phyloP scores from a whole-genome alignment of 2,888 invertebrate species.

The Branchinecta sandiegonensis region DNA sequence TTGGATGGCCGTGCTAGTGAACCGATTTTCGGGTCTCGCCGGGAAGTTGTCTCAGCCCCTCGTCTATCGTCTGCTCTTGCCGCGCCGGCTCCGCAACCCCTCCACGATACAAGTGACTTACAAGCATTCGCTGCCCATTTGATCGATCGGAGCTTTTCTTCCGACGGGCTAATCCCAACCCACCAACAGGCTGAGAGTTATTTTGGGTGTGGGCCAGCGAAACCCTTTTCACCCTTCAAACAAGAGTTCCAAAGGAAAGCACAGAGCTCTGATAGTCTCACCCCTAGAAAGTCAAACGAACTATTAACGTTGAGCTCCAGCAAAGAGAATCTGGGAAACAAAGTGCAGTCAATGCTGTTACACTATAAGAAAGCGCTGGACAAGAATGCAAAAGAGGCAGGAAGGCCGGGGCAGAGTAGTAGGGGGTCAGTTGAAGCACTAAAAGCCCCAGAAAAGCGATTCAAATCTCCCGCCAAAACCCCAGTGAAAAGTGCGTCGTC shows the following conservation, averaged over 20 bases:
- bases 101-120: slow-evolving; percentile 20
- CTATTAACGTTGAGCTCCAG: neutral
- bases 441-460: neutral
- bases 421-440: neutral
- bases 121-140: slow-evolving; percentile 26
- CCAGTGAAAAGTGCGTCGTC: neutral
- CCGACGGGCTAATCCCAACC: slow-evolving; percentile 32
- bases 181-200: slow-evolving; percentile 32
- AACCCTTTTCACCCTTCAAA: neutral
- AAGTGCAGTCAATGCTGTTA: slow-evolving; percentile 7
- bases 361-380: slow-evolving; percentile 11
- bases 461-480: slow-evolving; percentile 2
- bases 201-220: slow-evolving; percentile 27
- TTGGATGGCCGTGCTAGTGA: slow-evolving; percentile 25
- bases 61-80: slow-evolving; percentile 19
- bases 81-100: slow-evolving; percentile 20
- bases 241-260: neutral
- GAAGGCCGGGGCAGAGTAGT: neutral
- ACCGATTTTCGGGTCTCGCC: slow-evolving; percentile 22
- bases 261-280: slow-evolving; percentile 10
- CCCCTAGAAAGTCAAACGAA: neutral
- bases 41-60: slow-evolving; percentile 21
- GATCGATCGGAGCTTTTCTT: slow-evolving; percentile 31
- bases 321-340: slow-evolving; percentile 7
- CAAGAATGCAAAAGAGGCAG: neutral